phyloP scores from a whole-genome alignment of 2,797 vertebrate genomes.

The Morelia viridis region DNA sequence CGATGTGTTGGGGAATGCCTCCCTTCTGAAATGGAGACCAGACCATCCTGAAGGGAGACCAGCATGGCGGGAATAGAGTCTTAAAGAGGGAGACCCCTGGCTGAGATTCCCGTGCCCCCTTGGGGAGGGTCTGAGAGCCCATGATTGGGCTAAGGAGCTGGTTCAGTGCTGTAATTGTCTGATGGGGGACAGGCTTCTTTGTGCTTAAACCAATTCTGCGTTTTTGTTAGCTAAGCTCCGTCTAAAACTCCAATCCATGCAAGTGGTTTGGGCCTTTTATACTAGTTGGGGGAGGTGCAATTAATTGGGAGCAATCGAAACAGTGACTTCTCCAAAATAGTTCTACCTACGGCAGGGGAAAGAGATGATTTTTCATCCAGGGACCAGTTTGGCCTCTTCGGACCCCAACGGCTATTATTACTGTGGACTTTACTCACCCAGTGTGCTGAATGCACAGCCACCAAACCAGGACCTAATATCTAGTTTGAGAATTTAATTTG shows the following conservation, averaged over 20 bases:
- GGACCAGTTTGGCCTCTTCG: background rate
- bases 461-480: background rate
- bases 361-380: background rate
- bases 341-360: background rate
- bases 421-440: background rate
- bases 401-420: background rate
- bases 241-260: background rate
- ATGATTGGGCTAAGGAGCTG: background rate
- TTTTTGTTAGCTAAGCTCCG: too few species aligned
- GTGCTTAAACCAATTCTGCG: background rate
- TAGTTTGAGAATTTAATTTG: background rate
- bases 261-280: background rate
- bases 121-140: background rate
- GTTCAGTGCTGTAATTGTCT: background rate
- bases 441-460: background rate
- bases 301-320: background rate
- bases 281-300: background rate
- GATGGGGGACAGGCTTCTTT: background rate
- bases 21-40: conserved; percentile 52
- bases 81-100: background rate
- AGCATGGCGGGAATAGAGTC: background rate
- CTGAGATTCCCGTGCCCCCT: background rate
- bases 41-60: background rate
- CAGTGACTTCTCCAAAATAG: background rate
- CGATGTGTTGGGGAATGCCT: conserved; percentile 53